A percentile compares a stretch with the other conserved stretches of the same genome.
These are phyloP conservation scores for Leuctra nigra DNA, from an alignment of 2,888 invertebrate genomes.

Conservation along the genomic window DNA sequence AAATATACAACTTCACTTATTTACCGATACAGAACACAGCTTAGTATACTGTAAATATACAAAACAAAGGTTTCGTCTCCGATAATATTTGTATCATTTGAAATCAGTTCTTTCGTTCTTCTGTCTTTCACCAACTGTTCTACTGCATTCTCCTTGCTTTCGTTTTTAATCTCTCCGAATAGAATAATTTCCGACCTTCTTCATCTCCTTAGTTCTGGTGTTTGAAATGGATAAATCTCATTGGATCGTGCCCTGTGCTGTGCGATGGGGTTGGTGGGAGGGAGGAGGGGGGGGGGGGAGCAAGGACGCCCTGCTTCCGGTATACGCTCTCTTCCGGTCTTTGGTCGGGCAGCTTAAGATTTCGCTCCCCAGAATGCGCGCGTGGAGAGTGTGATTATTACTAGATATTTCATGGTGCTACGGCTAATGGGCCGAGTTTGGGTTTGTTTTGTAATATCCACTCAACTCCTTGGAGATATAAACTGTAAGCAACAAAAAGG, in stretches of 20 bases:
- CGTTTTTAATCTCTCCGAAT: too few relatives aligned
- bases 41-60: too few relatives aligned
- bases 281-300: neutral
- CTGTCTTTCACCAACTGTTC: too few relatives aligned
- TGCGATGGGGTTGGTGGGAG: neutral
- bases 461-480: neutral
- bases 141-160: too few relatives aligned
- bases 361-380: neutral
- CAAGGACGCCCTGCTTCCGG: constrained; percentile 6
- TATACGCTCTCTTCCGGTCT: constrained; percentile 7
- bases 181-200: too few relatives aligned
- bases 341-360: constrained; percentile 6
- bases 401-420: constrained; percentile 2
- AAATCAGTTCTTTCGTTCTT: too few relatives aligned
- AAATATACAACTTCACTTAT: too few relatives aligned
- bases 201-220: too few relatives aligned
- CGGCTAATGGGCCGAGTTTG: constrained; percentile 13
- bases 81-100: too few relatives aligned
- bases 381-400: constrained; percentile 5
- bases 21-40: too few relatives aligned
- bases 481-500: neutral
- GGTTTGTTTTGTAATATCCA: constrained; percentile 4
- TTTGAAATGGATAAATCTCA: constrained; percentile 16
- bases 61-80: too few relatives aligned
- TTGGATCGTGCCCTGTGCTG: neutral